Evolutionary conservation across 2,888 invertebrate genomes (phyloP).

Genomic region (Ctena decussata): DNA sequence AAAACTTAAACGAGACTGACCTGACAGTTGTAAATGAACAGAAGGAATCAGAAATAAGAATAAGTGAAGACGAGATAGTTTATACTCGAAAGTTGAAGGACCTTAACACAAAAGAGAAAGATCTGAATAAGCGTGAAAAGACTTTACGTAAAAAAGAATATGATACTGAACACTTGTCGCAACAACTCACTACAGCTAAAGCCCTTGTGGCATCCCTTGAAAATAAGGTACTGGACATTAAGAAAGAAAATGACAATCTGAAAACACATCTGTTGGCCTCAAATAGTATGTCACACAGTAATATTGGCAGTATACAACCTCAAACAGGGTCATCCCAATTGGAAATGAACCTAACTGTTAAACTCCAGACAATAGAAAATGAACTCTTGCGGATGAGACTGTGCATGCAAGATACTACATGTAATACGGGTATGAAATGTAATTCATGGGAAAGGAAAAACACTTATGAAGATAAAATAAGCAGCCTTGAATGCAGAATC

Average conservation of each 20-base stretch:
- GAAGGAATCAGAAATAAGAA: background rate
- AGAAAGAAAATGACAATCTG: constrained; percentile 3
- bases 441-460: background rate
- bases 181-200: background rate
- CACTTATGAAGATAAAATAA: background rate
- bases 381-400: background rate
- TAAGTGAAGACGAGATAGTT: background rate
- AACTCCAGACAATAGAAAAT: background rate
- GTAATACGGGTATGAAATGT: background rate
- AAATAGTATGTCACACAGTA: background rate
- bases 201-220: background rate
- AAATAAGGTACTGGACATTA: background rate
- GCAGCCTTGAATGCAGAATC: background rate
- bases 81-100: background rate
- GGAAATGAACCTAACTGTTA: background rate
- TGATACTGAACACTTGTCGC: background rate
- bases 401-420: background rate
- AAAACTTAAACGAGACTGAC: too few relatives aligned
- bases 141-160: background rate
- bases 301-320: background rate
- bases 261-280: background rate
- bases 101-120: background rate
- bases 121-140: background rate
- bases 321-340: too few relatives aligned
- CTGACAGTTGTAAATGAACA: background rate